Evolutionary conservation across 2,888 invertebrate species (phyloP), one percentile per base, ranked within the genome.

Genomic region (Pseudanteris insignis): DNA sequence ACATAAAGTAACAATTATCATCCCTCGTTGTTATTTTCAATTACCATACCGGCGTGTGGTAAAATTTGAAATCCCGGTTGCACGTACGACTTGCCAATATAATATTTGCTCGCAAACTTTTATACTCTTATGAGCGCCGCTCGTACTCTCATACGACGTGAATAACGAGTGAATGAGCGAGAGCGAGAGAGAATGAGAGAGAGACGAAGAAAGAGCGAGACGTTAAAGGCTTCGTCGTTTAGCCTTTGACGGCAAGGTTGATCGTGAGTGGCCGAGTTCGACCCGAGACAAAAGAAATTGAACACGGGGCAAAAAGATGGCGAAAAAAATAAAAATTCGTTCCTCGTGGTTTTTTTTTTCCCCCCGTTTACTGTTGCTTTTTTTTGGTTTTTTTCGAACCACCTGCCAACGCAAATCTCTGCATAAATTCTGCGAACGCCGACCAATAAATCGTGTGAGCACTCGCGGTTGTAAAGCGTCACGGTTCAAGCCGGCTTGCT

Each of bases 371-470:
- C n/a, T n/a, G n/a, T n/a, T n/a, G n/a, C n/a, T n/a, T n/a, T n/a
- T n/a, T n/a, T n/a, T n/a, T n/a, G n/a, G n/a, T n/a, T n/a, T 51
- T 47, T 63, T 68, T 41, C 55, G 63, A 70, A 68, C 64, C 68
- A 72, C 68, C 68, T 72, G 70, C 67, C 69, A 70, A 68, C 67
- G 65, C 64, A 67, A 67, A 71, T 72, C 70, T 70, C 55, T 67
- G 69, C 70, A 70, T 72, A 71, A 71, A 72, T 71, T 68, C 69
- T 71, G 64, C 66, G 34, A 64, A 64, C 70, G 62, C 67, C 64
- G 55, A 67, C 71, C 73, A 70, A 75, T 76, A 77, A 76, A 77
- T 76, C 73, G 71, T 70, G 41, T 37, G 55, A 51, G 55, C 54
- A 53, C 63, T 58, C 66, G 67, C 37, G 70, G 70, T 70, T 74